Conservation (phyloP, 2,888 invertebrate genomes). For the Orchesellides sinensis region DNA sequence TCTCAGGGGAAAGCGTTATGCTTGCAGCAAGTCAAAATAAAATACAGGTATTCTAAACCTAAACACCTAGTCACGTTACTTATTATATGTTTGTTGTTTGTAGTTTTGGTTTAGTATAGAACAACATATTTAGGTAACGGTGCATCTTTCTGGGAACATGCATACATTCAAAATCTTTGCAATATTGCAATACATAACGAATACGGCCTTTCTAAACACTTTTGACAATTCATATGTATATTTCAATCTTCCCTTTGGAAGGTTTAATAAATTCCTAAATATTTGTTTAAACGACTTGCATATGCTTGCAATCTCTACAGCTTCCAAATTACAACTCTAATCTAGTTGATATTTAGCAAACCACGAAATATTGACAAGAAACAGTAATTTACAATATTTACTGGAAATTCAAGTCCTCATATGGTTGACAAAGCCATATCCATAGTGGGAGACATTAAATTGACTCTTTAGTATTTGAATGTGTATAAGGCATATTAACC, state of each 20-base stretch:
- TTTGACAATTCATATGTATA: too few relatives aligned
- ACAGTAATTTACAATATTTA: neutral
- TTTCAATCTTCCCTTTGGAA: too few relatives aligned
- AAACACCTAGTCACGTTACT: neutral
- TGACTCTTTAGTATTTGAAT: neutral
- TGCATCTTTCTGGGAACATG: neutral
- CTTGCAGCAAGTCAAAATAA: constrained; percentile 39
- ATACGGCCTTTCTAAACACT: too few relatives aligned
- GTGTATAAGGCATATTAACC: neutral
- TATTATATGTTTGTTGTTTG: neutral
- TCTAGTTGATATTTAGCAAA: constrained; percentile 1
- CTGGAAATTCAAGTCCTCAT: neutral
- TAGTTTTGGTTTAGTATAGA: too few relatives aligned
- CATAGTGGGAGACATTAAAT: neutral
- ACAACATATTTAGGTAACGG: too few relatives aligned
- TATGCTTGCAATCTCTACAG: neutral
- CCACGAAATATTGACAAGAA: neutral
- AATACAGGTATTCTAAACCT: neutral
- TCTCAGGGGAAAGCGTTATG: neutral
- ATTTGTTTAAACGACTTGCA: too few relatives aligned
- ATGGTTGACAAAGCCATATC: neutral
- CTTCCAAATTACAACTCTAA: too few relatives aligned
- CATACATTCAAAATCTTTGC: neutral
- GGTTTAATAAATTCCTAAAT: too few relatives aligned
- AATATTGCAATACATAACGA: too few relatives aligned